Evolutionary conservation across 2,888 invertebrate species (phyloP).

Genomic region (Rotaria sp.): DNA sequence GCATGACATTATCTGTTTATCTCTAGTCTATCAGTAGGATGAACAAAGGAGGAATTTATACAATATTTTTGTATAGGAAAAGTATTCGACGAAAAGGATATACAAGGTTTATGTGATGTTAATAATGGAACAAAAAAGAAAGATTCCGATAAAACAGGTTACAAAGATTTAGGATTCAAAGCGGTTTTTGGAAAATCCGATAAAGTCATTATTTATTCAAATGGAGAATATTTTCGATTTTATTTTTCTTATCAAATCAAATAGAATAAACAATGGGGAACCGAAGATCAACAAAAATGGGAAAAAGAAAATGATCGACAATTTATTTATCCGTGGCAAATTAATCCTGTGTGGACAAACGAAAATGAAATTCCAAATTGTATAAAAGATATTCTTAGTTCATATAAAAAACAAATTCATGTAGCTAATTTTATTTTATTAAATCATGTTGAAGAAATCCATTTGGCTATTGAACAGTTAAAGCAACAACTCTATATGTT

Average conservation of each 20-base stretch:
- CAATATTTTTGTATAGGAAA: not conserved
- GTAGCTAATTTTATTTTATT: not conserved
- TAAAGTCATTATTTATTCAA: not conserved
- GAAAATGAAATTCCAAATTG: not conserved
- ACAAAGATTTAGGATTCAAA: constrained; percentile 19
- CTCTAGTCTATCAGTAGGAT: too few species aligned
- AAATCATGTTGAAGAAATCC: not conserved
- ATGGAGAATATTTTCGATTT: constrained; percentile 1
- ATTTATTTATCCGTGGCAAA: constrained; percentile 24
- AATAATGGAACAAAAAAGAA: constrained; percentile 3
- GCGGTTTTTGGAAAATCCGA: not conserved
- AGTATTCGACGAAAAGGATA: not conserved
- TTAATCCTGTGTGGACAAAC: not conserved
- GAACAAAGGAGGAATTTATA: too few species aligned
- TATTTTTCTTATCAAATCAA: not conserved
- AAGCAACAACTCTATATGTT: not conserved
- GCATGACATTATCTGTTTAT: too few species aligned
- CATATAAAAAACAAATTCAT: not conserved
- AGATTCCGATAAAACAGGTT: not conserved
- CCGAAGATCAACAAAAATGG: not conserved
- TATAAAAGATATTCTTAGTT: not conserved
- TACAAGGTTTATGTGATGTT: constrained; percentile 3
- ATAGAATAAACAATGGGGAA: constrained; percentile 20
- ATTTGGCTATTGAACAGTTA: not conserved
- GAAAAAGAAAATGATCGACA: not conserved